Percentiles rank a stretch among this genome's conserved stretches.
These are phyloP conservation scores for Sceloporus tristichus DNA, from an alignment of 2,113 vertebrate species.

Conservation along the genomic window DNA sequence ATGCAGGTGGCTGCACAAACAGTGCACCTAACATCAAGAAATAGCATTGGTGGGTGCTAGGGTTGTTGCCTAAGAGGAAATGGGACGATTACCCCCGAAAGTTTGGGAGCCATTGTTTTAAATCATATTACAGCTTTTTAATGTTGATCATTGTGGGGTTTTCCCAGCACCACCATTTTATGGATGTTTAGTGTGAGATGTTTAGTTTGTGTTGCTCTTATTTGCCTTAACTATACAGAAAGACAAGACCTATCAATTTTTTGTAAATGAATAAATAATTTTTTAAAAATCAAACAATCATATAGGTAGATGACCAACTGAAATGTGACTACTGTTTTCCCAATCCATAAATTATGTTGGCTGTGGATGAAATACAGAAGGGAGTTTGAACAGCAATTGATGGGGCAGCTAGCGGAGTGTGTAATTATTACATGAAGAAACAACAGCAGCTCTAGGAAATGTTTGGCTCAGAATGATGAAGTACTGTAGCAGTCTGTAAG, in stretches of 20 bases:
- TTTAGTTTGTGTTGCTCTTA: background rate
- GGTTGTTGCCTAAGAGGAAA: too few relatives aligned
- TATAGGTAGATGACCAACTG: background rate
- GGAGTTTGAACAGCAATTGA: background rate
- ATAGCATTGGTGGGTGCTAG: too few relatives aligned
- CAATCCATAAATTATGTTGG: background rate
- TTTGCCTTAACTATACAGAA: too few relatives aligned
- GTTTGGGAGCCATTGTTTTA: too few relatives aligned
- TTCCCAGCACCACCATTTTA: background rate
- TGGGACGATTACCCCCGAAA: too few relatives aligned
- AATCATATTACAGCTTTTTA: background rate
- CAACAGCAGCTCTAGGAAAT: conserved; percentile 42
- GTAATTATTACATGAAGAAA: conserved; percentile 46
- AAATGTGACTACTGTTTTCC: background rate
- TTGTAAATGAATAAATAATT: too few relatives aligned
- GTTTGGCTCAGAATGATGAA: conserved; percentile 43
- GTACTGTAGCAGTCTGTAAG: conserved; percentile 25
- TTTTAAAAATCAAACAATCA: too few relatives aligned
- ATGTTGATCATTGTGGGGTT: background rate
- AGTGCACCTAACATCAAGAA: too few relatives aligned
- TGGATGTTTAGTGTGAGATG: background rate
- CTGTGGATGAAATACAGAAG: background rate
- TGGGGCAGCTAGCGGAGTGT: conserved; percentile 17
- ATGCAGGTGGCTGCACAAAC: too few relatives aligned
- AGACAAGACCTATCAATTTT: too few relatives aligned